phyloP scores from a whole-genome alignment of 2,888 invertebrate genomes.

The Cosmopolites sordidus region DNA sequence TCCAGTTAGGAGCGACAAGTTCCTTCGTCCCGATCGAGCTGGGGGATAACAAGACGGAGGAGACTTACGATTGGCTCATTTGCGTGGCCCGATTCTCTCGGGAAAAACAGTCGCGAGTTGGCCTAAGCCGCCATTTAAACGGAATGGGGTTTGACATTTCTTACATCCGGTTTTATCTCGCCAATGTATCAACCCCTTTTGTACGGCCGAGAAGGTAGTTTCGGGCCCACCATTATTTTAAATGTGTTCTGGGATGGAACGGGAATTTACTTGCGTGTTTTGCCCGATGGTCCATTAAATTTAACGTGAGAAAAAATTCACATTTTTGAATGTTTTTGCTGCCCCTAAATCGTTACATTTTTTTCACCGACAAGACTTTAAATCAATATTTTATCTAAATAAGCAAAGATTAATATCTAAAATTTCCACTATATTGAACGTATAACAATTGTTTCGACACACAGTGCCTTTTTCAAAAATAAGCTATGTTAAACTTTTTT shows the following conservation, averaged over 20 bases:
- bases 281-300: no score
- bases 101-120: constrained; percentile 18
- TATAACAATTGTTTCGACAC: no score
- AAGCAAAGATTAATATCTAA: no score
- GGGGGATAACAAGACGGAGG: constrained; percentile 19
- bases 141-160: constrained; percentile 6
- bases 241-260: constrained; percentile 5
- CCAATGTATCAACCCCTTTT: constrained; percentile 15
- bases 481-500: no score
- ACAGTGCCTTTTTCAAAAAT: no score
- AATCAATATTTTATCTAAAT: no score
- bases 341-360: no score
- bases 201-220: constrained; percentile 12
- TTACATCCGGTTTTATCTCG: constrained; percentile 13
- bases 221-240: constrained; percentile 9
- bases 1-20: constrained; percentile 20
- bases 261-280: not conserved
- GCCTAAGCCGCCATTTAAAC: constrained; percentile 18
- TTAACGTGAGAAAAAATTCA: no score
- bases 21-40: constrained; percentile 18
- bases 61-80: constrained; percentile 19
- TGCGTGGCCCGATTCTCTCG: constrained; percentile 16
- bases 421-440: no score
- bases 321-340: no score
- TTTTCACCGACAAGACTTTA: no score